These are phyloP conservation scores for Lycophotia porphyrea DNA, from an alignment of 2,888 invertebrate genomes.

Conservation along the genomic window DNA sequence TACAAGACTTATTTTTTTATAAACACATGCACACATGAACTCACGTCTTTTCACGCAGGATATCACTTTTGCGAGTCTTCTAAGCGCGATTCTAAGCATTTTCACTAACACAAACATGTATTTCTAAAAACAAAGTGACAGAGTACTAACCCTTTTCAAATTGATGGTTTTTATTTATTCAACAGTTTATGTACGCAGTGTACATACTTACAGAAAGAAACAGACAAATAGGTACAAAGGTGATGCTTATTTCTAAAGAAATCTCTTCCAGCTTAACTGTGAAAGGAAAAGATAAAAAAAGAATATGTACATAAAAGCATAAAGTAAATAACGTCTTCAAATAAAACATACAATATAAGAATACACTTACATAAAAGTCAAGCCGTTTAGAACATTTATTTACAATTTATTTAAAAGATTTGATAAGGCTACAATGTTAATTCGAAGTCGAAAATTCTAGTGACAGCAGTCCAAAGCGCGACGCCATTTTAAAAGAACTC, in stretches of 20 bases:
- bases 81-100: neutral
- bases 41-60: neutral
- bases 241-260: neutral
- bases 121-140: neutral
- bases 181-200: neutral
- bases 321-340: neutral
- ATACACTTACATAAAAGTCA: neutral
- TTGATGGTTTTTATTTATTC: neutral
- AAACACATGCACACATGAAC: neutral
- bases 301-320: neutral
- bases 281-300: neutral
- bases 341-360: neutral
- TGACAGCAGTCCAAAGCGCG: neutral
- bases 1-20: neutral
- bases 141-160: neutral
- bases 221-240: neutral
- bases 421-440: no score
- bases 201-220: neutral
- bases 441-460: neutral
- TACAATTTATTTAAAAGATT: neutral
- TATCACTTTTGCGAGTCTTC: neutral
- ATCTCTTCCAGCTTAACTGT: neutral
- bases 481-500: neutral
- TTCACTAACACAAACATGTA: neutral
- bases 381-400: no score